phyloP scores from a whole-genome alignment of 2,888 invertebrate genomes.

The Octonoba sinensis region DNA sequence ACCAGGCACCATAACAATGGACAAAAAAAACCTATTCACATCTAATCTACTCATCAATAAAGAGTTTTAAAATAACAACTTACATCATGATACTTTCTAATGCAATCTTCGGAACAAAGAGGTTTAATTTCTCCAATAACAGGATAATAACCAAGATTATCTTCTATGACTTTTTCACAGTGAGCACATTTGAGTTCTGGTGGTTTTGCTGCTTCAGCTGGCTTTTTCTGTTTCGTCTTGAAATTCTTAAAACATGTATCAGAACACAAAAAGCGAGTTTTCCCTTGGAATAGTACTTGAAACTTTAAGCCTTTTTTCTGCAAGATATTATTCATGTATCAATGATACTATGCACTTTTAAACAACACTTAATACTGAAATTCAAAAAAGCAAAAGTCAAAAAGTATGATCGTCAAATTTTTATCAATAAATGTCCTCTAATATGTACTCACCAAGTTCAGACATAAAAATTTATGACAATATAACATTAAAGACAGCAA shows the following conservation, averaged over 20 bases:
- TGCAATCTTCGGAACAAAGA: conserved; percentile 67
- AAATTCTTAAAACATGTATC: conserved; percentile 63
- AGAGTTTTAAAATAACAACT: background rate
- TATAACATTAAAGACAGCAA: too few species aligned
- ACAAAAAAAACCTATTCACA: too few species aligned
- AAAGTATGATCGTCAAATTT: too few species aligned
- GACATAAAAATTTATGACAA: too few species aligned
- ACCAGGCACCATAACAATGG: too few species aligned
- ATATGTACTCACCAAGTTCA: too few species aligned
- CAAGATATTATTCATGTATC: conserved; percentile 12
- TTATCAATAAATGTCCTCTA: too few species aligned
- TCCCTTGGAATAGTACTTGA: conserved; percentile 63
- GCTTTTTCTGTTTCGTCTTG: conserved; percentile 42
- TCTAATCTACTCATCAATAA: too few species aligned
- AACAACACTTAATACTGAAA: too few species aligned
- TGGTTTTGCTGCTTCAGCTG: conserved; percentile 1
- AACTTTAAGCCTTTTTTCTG: conserved; percentile 61
- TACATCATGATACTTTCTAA: conserved; percentile 65
- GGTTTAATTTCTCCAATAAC: conserved; percentile 66
- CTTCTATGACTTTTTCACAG: conserved; percentile 65
- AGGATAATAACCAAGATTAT: conserved; percentile 63
- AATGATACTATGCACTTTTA: too few species aligned
- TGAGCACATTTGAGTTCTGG: conserved; percentile 61
- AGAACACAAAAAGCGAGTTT: conserved; percentile 64
- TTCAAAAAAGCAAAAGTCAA: too few species aligned